Percentiles rank a stretch among this genome's conserved stretches.
These are phyloP conservation scores for Mobula hypostoma DNA, from an alignment of 2,113 vertebrate genomes.

Conservation along the genomic window DNA sequence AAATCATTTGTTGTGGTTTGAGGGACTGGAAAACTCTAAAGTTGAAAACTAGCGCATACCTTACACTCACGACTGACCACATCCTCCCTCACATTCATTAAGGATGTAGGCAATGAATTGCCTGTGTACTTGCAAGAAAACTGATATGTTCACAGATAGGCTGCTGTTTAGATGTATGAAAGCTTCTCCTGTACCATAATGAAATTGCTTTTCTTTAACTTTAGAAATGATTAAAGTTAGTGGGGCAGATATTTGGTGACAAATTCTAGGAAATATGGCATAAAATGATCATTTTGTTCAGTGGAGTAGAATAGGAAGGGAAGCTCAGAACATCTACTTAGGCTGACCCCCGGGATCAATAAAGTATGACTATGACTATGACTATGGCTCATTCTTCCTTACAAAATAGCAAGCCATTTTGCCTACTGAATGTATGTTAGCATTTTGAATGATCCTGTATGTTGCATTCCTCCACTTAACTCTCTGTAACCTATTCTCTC, in stretches of 20 bases:
- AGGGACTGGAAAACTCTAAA: background rate
- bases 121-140: background rate
- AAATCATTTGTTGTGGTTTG: slow-evolving; percentile 6
- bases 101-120: background rate
- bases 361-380: too few relatives aligned
- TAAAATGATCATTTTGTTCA: too few relatives aligned
- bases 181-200: background rate
- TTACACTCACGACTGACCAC: background rate
- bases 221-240: background rate
- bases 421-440: too few relatives aligned
- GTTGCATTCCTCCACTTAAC: too few relatives aligned
- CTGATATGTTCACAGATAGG: background rate
- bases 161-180: background rate
- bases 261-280: too few relatives aligned
- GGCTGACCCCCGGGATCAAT: too few relatives aligned
- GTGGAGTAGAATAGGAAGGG: background rate
- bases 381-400: too few relatives aligned
- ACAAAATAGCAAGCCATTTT: too few relatives aligned
- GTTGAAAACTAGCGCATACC: background rate
- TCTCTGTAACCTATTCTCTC: too few relatives aligned
- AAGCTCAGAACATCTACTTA: background rate
- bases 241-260: background rate
- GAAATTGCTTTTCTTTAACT: background rate
- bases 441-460: too few relatives aligned
- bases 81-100: background rate